Percentiles rank a stretch among this genome's conserved stretches.
These are phyloP conservation scores for Ophraella communa DNA, from an alignment of 2,888 invertebrate genomes.

Conservation along the genomic window DNA sequence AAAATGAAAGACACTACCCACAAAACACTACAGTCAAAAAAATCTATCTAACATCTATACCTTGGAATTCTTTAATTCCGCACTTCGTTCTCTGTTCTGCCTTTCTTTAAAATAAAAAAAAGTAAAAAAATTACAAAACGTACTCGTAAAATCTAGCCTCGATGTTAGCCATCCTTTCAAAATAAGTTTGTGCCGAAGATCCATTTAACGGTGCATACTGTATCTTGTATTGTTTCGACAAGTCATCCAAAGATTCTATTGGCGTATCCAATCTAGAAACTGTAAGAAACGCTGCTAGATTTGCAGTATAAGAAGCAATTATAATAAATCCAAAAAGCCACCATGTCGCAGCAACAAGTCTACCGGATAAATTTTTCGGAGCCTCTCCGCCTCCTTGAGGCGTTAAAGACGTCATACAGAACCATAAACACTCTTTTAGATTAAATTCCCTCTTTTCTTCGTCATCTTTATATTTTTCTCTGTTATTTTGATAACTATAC, in stretches of 20 bases:
- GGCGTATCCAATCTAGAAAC: conserved; percentile 92
- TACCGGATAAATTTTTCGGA: conserved; percentile 87
- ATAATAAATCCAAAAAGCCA: conserved; percentile 99
- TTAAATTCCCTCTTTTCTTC: conserved; percentile 95
- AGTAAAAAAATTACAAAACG: conserved; percentile 52
- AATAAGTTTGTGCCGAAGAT: conserved; percentile 91
- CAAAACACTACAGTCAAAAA: no score
- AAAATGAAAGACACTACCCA: no score
- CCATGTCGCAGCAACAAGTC: conserved; percentile 96
- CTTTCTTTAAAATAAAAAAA: no score
- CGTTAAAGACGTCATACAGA: conserved; percentile 97
- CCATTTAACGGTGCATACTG: conserved; percentile 92
- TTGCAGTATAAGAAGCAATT: conserved; percentile 98
- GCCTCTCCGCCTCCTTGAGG: conserved; percentile 96
- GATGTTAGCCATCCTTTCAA: conserved; percentile 94
- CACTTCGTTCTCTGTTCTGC: no score
- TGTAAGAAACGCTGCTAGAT: conserved; percentile 95
- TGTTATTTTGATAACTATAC: conserved; percentile 94
- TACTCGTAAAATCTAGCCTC: conserved; percentile 94
- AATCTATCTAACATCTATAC: no score
- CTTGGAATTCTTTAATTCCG: no score
- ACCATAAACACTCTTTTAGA: conserved; percentile 96
- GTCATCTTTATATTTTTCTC: conserved; percentile 90
- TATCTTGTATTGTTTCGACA: conserved; percentile 90
- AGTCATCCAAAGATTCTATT: conserved; percentile 90